Evolutionary conservation across 2,888 invertebrate genomes (phyloP).

Genomic region (Xestobium rufovillosum): DNA sequence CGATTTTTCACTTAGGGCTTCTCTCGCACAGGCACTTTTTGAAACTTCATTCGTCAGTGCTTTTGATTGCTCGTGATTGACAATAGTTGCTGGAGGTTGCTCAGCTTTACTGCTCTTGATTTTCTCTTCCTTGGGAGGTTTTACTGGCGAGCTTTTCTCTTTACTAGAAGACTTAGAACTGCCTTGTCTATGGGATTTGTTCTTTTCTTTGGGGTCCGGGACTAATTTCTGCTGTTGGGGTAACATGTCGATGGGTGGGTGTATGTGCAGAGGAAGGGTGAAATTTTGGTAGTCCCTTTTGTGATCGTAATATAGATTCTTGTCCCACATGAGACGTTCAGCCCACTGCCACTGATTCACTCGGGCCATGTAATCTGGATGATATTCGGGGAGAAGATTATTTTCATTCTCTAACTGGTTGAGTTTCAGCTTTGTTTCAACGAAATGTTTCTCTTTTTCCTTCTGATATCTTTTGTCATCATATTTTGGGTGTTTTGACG

Average conservation of each 20-base stretch:
- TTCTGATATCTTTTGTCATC: slow-evolving; percentile 40
- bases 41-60: neutral
- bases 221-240: slow-evolving; percentile 30
- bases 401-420: slow-evolving; percentile 41
- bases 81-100: no score
- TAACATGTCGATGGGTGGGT: slow-evolving; percentile 37
- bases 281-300: slow-evolving; percentile 38
- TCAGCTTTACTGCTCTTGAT: slow-evolving; percentile 21
- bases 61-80: neutral
- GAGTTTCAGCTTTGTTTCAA: slow-evolving; percentile 34
- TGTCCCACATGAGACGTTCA: slow-evolving; percentile 50
- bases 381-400: slow-evolving; percentile 49
- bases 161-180: slow-evolving; percentile 22
- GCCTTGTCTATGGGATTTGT: slow-evolving; percentile 34
- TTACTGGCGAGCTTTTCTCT: slow-evolving; percentile 28
- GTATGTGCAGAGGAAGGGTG: slow-evolving; percentile 36
- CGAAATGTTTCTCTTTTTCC: slow-evolving; percentile 33
- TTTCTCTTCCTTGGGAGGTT: slow-evolving; percentile 32
- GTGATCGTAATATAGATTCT: slow-evolving; percentile 51
- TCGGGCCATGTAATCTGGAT: slow-evolving; percentile 53
- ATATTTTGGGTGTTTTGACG: slow-evolving; percentile 44
- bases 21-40: slow-evolving; percentile 1
- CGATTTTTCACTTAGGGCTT: no score
- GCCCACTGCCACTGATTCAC: slow-evolving; percentile 57
- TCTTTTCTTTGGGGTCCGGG: slow-evolving; percentile 34